These are phyloP conservation scores for Mormyrus hasselquistii DNA, from an alignment of 2,797 vertebrate genomes.

Conservation along the genomic window DNA sequence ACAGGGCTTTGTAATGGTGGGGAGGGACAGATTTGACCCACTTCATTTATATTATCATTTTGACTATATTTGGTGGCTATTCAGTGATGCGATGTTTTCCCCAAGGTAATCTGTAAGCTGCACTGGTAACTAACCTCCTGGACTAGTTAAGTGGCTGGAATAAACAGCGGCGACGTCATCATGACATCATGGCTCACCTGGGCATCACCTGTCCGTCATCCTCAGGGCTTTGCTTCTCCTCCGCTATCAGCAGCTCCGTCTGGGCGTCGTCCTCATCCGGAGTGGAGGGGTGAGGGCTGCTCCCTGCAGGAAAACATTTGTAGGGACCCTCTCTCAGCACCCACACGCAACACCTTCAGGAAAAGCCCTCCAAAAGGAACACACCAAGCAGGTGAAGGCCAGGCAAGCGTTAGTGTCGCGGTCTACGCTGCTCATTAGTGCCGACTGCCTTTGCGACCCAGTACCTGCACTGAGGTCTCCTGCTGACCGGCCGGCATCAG, in stretches of 20 bases:
- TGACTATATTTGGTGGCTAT: background rate
- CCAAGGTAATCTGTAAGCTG: background rate
- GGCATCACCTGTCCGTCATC: constrained; percentile 93
- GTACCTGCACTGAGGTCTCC: constrained; percentile 94
- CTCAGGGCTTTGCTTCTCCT: constrained; percentile 95
- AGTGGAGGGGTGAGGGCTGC: constrained; percentile 91
- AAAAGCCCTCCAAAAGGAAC: background rate
- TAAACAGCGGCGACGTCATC: background rate
- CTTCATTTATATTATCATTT: background rate
- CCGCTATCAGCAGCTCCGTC: constrained; percentile 88
- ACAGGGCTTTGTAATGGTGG: background rate
- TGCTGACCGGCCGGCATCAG: constrained; percentile 71
- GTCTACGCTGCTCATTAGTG: background rate
- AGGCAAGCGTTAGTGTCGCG: background rate
- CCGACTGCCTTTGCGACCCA: background rate
- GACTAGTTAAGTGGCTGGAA: background rate
- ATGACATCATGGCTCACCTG: constrained; percentile 60
- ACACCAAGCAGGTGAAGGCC: background rate
- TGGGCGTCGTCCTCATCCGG: constrained; percentile 94
- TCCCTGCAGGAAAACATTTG: constrained; percentile 61
- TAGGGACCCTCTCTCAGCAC: background rate
- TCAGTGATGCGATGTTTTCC: background rate
- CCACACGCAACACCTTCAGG: background rate
- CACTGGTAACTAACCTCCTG: background rate
- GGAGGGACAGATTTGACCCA: background rate